phyloP scores from a whole-genome alignment of 1,140 invertebrate genomes.

The Hypothenemus hampei region DNA sequence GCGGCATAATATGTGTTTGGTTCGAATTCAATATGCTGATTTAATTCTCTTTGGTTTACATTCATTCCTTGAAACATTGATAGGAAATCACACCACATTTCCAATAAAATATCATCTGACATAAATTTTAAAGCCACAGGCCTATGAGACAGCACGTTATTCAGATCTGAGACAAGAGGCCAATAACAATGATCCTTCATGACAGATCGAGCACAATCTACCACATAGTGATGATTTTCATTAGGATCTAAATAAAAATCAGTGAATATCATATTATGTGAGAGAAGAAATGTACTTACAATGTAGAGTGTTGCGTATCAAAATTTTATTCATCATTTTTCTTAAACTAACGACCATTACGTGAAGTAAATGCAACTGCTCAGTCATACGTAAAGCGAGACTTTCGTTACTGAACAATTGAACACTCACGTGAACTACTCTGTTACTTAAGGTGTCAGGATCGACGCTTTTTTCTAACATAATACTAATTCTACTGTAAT shows the following conservation, averaged over 20 bases:
- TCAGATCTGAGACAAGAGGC: constrained; percentile 94
- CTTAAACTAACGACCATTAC: constrained; percentile 92
- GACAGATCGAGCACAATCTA: constrained; percentile 83
- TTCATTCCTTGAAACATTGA: constrained; percentile 97
- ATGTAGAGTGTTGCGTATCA: constrained; percentile 81
- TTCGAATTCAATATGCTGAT: constrained; percentile 93
- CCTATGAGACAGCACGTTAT: constrained; percentile 92
- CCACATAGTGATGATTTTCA: constrained; percentile 84
- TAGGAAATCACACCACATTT: constrained; percentile 93
- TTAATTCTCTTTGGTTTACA: constrained; percentile 84
- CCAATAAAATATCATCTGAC: constrained; percentile 75
- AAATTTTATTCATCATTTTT: constrained; percentile 89
- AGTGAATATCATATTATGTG: constrained; percentile 13
- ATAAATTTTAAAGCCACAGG: constrained; percentile 87
- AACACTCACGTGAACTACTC: constrained; percentile 95
- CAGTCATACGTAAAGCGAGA: constrained; percentile 83
- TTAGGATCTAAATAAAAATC: constrained; percentile 56
- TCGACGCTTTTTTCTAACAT: constrained; percentile 82
- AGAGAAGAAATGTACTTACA: constrained; percentile 50
- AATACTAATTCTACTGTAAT: constrained; percentile 90
- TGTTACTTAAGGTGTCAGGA: constrained; percentile 86
- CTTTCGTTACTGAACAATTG: constrained; percentile 92
- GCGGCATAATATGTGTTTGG: constrained; percentile 95
- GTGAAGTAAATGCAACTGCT: constrained; percentile 82
- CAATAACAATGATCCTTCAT: constrained; percentile 99